A percentile compares a stretch with the other conserved stretches of the same genome.
Conservation (phyloP, 2,113 vertebrate species). For the Epinephelus fuscoguttatus region DNA sequence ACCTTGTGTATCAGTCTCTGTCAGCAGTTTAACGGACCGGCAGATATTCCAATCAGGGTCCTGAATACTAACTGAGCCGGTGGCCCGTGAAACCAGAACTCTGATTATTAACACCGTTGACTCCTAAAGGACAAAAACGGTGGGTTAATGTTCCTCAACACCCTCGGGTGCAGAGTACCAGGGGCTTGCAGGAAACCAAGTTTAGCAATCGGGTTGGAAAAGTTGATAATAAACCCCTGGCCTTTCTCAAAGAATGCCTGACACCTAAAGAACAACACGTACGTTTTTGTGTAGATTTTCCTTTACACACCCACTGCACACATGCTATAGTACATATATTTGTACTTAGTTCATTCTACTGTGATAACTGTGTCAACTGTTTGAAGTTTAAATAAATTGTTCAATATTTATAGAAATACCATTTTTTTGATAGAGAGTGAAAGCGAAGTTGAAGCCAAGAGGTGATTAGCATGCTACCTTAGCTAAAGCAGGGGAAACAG, state of each 20-base stretch:
- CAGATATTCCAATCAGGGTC: constrained; percentile 75
- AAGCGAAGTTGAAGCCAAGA: neutral
- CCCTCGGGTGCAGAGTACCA: constrained; percentile 26
- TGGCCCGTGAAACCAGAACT: constrained; percentile 78
- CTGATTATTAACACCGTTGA: constrained; percentile 85
- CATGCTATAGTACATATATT: neutral
- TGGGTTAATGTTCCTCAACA: constrained; percentile 70
- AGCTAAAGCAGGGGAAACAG: neutral
- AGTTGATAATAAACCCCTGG: constrained; percentile 53
- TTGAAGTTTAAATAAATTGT: neutral
- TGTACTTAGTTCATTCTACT: neutral
- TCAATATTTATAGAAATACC: neutral
- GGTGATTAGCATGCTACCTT: neutral
- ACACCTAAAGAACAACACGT: neutral
- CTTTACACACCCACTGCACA: no score
- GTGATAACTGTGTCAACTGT: neutral
- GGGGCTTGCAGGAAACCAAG: constrained; percentile 16
- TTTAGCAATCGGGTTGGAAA: constrained; percentile 43
- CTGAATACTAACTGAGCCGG: constrained; percentile 69
- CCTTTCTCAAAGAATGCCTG: neutral
- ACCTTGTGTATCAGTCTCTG: constrained; percentile 68
- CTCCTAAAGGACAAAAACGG: constrained; percentile 64
- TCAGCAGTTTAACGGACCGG: constrained; percentile 70
- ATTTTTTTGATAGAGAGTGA: neutral
- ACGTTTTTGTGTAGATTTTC: neutral